Conservation (phyloP, 2,797 vertebrate species). For the Pteropus rufus region DNA sequence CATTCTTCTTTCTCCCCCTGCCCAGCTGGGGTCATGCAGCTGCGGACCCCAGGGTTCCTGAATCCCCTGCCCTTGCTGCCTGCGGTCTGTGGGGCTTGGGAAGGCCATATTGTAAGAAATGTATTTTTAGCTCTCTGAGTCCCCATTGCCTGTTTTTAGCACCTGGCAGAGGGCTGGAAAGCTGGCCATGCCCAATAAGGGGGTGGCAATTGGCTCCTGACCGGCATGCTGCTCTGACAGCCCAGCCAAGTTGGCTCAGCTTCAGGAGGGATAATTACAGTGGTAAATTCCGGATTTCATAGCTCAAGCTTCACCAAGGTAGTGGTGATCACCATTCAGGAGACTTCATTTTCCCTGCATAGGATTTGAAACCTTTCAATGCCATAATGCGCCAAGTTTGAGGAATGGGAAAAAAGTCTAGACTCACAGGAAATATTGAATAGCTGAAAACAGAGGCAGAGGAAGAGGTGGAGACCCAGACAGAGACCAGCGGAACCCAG, state of each 20-base stretch:
- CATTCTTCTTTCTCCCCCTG: background rate
- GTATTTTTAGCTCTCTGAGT: slow-evolving; percentile 61
- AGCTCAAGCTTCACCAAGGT: background rate
- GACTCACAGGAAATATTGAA: background rate
- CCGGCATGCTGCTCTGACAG: background rate
- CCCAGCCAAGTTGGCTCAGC: slow-evolving; percentile 33
- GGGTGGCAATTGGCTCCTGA: slow-evolving; percentile 1
- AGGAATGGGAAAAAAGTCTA: background rate
- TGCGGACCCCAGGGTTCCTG: background rate
- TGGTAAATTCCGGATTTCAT: background rate
- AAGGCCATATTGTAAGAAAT: background rate
- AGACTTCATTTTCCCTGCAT: background rate
- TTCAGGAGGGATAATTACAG: background rate
- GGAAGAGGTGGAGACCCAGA: background rate
- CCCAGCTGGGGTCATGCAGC: background rate
- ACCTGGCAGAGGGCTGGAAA: background rate
- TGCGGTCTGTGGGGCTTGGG: background rate
- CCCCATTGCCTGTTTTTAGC: slow-evolving; percentile 61
- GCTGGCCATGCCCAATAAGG: background rate
- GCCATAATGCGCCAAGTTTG: background rate
- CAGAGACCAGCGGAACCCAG: background rate
- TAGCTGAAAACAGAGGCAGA: background rate
- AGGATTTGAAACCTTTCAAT: background rate
- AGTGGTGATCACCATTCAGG: background rate
- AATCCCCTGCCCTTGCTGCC: background rate